Evolutionary conservation across 2,888 invertebrate genomes (phyloP), one percentile per base, ranked within the genome.

Genomic region (Craniophora ligustri): DNA sequence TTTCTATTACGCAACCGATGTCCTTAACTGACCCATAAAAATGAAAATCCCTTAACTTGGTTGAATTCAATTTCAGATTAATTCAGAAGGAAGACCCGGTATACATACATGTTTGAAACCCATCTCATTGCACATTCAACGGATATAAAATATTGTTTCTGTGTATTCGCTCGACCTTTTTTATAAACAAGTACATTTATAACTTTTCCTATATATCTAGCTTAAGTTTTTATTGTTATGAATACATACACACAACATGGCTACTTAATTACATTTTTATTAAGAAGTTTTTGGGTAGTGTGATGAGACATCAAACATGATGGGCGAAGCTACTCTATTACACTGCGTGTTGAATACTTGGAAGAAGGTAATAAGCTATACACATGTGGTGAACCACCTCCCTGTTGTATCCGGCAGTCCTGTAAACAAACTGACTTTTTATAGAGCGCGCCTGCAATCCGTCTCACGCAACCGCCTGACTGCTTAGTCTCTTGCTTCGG

Each of bases 371-470:
- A 82, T 85, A 85, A 81, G 81, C 79, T 85, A 81, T 82, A 86
- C 79, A 82, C 87, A 86, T 87, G 88, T 84, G 88, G 87, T 80
- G 69, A 71, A 73, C 85, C 85, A 72, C 78, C 77, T 79, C 67
- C 74, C 78, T 80, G 80, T 84, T 87, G 84, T 84, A 90, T 91
- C 89, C 91, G 83, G 85, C 79, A 72, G 72, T 75, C 78, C 67
- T 80, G 84, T 92, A 91, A 91, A 92, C 90, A 91, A 84, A 85
- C 85, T 56, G 76, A 87, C 86, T 91, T 91, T 91, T 92, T 91
- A 91, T 91, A 91, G 90, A 87, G 80, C 80, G 75, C 67, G 88
- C 78, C 88, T 87, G 88, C 81, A 75, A 77, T 86, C 82, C 85
- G 84, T 89, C 88, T 88, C 82, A 75, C 81, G 70, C 80, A 76